Conservation (phyloP, 2,888 invertebrate species). For the Brenthis daphne region DNA sequence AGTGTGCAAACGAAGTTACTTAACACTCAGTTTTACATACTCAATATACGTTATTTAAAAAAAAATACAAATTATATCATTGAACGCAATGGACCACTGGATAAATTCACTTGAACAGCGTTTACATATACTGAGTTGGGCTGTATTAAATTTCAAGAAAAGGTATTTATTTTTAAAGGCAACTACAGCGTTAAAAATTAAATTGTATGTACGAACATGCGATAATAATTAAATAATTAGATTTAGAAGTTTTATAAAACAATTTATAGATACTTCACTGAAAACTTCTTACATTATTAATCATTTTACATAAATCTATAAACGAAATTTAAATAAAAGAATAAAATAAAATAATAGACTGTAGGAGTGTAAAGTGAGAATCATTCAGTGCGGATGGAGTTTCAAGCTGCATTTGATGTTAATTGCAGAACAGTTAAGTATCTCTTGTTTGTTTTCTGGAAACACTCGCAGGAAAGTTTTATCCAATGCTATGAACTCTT, state of each 20-base stretch:
- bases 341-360: slow-evolving; percentile 11
- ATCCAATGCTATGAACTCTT: slow-evolving; percentile 31
- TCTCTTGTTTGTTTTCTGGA: slow-evolving; percentile 47
- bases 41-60: background rate
- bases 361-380: slow-evolving; percentile 22
- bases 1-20: slow-evolving; percentile 31
- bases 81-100: background rate
- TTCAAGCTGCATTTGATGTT: slow-evolving; percentile 48
- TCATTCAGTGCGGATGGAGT: slow-evolving; percentile 32
- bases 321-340: background rate
- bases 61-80: slow-evolving; percentile 2
- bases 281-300: no score
- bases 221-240: no score
- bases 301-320: no score
- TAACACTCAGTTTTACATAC: background rate
- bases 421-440: slow-evolving; percentile 50
- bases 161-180: no score
- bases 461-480: slow-evolving; percentile 39
- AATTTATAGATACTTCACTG: no score
- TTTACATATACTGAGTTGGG: background rate
- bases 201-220: no score
- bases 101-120: background rate
- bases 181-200: no score
- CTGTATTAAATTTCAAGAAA: background rate
- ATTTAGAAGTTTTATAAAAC: no score